phyloP scores from a whole-genome alignment of 2,888 invertebrate species.

The Ophioninae sp. region DNA sequence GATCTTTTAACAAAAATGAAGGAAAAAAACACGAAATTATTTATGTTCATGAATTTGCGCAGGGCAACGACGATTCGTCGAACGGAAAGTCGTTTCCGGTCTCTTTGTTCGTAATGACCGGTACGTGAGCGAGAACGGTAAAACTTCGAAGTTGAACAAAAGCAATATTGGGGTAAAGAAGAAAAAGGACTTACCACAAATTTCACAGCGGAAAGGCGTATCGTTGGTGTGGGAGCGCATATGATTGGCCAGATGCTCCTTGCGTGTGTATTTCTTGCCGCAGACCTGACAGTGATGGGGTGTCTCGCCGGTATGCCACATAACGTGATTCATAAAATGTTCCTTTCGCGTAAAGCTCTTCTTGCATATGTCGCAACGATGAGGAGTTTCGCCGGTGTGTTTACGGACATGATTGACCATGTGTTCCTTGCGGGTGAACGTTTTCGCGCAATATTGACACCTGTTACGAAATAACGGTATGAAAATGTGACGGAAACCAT shows the following conservation, averaged over 20 bases:
- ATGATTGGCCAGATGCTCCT: conserved; percentile 94
- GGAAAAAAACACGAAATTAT: background rate
- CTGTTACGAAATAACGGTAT: conserved; percentile 74
- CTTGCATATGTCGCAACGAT: conserved; percentile 89
- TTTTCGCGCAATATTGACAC: conserved; percentile 89
- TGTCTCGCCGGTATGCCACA: conserved; percentile 93
- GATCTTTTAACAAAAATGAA: too few relatives aligned
- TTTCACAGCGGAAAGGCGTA: conserved; percentile 93
- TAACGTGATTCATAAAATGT: conserved; percentile 90
- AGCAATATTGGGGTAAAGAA: conserved; percentile 62
- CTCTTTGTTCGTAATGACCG: background rate
- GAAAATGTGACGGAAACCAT: background rate
- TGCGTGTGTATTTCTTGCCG: conserved; percentile 93
- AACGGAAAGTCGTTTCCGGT: background rate
- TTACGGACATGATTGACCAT: conserved; percentile 90
- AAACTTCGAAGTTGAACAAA: conserved; percentile 1
- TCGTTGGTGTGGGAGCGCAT: conserved; percentile 94
- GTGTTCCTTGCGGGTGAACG: conserved; percentile 89
- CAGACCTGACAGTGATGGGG: conserved; percentile 94
- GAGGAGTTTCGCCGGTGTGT: conserved; percentile 89
- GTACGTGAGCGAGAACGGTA: background rate
- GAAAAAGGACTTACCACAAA: conserved; percentile 85
- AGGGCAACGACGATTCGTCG: background rate
- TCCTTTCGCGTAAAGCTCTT: conserved; percentile 90
- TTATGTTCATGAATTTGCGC: background rate